phyloP scores from a whole-genome alignment of 92 coral and sea anemone species.

The Umimayanthus kanabou region DNA sequence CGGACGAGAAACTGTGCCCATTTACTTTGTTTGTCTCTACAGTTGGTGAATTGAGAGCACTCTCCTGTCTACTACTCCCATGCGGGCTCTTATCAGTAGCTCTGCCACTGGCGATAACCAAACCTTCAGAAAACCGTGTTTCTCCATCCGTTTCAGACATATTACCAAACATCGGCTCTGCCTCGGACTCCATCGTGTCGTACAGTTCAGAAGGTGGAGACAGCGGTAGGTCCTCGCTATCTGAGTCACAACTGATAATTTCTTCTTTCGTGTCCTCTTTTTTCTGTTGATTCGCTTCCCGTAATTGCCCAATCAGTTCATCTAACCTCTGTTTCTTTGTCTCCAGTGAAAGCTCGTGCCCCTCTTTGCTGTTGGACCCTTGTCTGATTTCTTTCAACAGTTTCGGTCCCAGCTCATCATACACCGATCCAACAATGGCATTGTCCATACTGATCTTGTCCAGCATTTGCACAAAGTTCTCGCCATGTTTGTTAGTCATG shows the following conservation, averaged over 20 bases:
- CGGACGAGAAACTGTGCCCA: background rate
- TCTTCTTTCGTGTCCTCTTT: conserved; percentile 26
- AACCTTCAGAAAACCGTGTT: background rate
- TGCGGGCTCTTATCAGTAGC: background rate
- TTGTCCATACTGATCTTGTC: background rate
- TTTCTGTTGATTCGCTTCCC: conserved; percentile 34
- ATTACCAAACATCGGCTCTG: conserved; percentile 22
- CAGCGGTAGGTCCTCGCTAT: conserved; percentile 5
- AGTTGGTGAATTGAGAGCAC: conserved; percentile 31
- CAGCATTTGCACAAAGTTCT: conserved; percentile 30
- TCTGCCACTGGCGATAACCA: background rate
- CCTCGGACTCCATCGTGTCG: conserved; percentile 17
- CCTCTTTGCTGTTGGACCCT: background rate
- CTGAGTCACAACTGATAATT: conserved; percentile 26
- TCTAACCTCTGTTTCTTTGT: conserved; percentile 36
- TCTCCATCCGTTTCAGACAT: conserved; percentile 12
- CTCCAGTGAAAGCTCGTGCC: conserved; percentile 10
- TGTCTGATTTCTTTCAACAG: conserved; percentile 26
- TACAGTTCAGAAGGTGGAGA: conserved; percentile 39
- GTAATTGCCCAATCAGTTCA: conserved; percentile 38
- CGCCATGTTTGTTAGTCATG: conserved; percentile 29
- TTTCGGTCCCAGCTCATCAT: conserved; percentile 7
- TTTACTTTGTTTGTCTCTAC: background rate
- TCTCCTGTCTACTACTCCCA: conserved; percentile 11
- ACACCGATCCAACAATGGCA: background rate